Evolutionary conservation across 2,888 invertebrate genomes (phyloP).

Genomic region (Caenorhabditis sinica): DNA sequence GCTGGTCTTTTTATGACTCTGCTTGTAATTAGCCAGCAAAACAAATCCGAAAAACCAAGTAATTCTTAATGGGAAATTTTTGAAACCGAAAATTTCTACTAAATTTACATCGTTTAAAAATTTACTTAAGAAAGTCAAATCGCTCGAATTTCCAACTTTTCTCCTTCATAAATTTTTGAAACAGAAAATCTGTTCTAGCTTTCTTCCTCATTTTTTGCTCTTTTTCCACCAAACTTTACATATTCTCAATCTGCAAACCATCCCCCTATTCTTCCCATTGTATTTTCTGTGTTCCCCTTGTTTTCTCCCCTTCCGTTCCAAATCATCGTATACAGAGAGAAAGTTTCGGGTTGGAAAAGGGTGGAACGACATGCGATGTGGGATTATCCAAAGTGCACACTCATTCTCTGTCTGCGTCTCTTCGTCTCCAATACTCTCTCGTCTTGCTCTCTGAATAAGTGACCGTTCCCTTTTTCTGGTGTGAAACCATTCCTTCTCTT

Average conservation of each 20-base stretch:
- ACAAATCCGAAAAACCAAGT: too few relatives aligned
- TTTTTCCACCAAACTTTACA: too few relatives aligned
- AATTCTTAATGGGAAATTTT: too few relatives aligned
- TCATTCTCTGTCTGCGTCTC: constrained; percentile 33
- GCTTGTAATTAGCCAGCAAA: too few relatives aligned
- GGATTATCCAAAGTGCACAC: constrained; percentile 67
- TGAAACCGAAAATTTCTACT: too few relatives aligned
- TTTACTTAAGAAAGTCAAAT: too few relatives aligned
- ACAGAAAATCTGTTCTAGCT: too few relatives aligned
- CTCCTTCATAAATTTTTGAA: too few relatives aligned
- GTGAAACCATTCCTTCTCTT: constrained; percentile 44
- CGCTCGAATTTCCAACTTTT: too few relatives aligned
- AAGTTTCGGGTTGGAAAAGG: constrained; percentile 37
- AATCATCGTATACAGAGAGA: constrained; percentile 28
- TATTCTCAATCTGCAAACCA: neutral
- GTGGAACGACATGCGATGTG: constrained; percentile 26
- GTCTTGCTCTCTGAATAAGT: constrained; percentile 35
- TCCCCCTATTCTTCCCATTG: neutral
- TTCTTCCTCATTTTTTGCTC: too few relatives aligned
- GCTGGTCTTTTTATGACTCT: too few relatives aligned
- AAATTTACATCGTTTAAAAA: too few relatives aligned
- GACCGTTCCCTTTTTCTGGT: constrained; percentile 56
- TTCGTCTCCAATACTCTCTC: constrained; percentile 16
- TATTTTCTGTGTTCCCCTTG: constrained; percentile 13
- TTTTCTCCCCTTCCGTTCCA: neutral